Conservation (phyloP, 2,797 vertebrate species). For the Sparus aurata region DNA sequence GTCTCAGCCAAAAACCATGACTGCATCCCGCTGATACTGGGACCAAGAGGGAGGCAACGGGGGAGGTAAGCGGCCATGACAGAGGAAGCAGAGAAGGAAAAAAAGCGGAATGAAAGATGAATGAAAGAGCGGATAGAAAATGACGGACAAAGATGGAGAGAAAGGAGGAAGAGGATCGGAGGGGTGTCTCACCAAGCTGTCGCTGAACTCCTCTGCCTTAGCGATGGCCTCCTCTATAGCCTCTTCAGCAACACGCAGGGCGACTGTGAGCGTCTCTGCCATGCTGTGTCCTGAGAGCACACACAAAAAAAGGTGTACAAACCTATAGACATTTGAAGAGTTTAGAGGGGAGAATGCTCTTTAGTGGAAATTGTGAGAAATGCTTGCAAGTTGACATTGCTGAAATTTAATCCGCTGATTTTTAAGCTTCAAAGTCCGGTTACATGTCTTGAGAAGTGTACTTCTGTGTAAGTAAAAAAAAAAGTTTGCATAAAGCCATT, state of each 20-base stretch:
- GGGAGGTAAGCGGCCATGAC: constrained; percentile 23
- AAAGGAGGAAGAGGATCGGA: constrained; percentile 5
- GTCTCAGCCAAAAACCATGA: constrained; percentile 52
- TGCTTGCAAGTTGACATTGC: neutral
- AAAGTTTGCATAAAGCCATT: neutral
- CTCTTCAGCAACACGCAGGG: constrained; percentile 96
- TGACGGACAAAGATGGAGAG: neutral
- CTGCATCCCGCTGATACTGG: constrained; percentile 60
- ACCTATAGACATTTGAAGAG: neutral
- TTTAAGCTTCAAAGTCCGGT: neutral
- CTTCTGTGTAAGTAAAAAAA: neutral
- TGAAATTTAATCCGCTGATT: neutral
- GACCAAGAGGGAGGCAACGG: constrained; percentile 14
- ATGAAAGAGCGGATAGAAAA: neutral
- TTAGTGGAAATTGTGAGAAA: neutral
- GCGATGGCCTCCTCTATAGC: constrained; percentile 97
- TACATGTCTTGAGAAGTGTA: neutral
- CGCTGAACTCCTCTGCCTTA: constrained; percentile 94
- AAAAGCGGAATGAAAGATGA: neutral
- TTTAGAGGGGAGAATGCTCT: neutral
- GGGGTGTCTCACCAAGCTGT: constrained; percentile 92
- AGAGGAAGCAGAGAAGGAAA: neutral
- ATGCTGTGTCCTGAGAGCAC: constrained; percentile 91
- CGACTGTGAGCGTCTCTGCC: constrained; percentile 96
- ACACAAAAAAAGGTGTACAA: constrained; percentile 1